Base-by-base conservation (phyloP, 2,797 vertebrate genomes). In the Acropternis orthonyx region DNA sequence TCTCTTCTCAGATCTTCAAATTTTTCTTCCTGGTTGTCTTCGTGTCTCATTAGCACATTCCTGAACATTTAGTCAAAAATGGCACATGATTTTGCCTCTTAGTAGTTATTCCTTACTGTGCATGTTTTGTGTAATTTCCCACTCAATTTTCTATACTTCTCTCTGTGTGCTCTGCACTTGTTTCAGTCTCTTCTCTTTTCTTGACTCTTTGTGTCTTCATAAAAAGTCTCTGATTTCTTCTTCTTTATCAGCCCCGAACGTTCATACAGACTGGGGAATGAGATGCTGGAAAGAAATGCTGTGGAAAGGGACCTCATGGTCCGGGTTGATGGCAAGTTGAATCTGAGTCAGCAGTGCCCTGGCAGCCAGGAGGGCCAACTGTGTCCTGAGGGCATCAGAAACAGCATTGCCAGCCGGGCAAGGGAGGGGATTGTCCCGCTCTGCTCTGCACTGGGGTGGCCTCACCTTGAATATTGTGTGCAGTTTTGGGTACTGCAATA, bases 201-300 rank as follows among this genome's bases (percentile, higher is more conserved):
- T 81, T 24, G 84, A 39, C 13, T 88, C 10, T 77, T 74, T 37
- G 4, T 69, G 28, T 39, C 34, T 92, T 78, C 14, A 0, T 78
- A 68, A 69, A 5, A 41, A 41, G 41, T 41, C 37, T 92, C 74
- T 77, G 26, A 30, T 88, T 94, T 91, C 20, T 88, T 76, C 20
- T 39, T 41, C 41, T 62, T 82, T 4, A 3, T 39, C 55, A 89
- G 6, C 51, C 28, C 43, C 22, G 43, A 14, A 13, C 63, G 16
- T 26, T 2, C 0, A 0, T 10, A 5, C 2, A 10, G 36, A 14
- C 0, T 0, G 43, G 18, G 39, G 30, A 66, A 17, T 0, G 19
- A 34, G 30, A 3, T 46, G 44, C n/a, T 65, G 66, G n/a, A 36
- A 39, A 27, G 52, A 22, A 36, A 22, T 34, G 2, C 52, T 14